Base-by-base conservation (phyloP, 2,888 invertebrate genomes). In the Macrophya alboannulata region DNA sequence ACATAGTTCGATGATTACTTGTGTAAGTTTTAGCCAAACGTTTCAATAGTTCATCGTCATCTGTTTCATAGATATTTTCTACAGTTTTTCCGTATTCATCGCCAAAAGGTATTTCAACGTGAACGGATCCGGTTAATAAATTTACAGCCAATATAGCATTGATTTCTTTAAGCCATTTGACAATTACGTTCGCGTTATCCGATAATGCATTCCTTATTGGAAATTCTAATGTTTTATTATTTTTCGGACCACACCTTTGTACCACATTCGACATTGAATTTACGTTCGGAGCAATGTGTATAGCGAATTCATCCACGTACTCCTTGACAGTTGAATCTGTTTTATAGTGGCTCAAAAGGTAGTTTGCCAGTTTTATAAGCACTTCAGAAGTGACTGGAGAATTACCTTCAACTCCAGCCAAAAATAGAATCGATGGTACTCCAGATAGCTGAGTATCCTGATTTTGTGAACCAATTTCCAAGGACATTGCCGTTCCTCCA, bases 31-130 rank as follows among this genome's bases (percentile, higher is more conserved):
- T 84, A 0, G 91, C 92, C 15, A 93, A 87, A 17, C 88, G 85
- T 86, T 88, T 88, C 3, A 93, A 85, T 25, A 92, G 76, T 25
- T 86, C 59, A 0, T 92, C 91, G 45, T 93, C 92, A 21, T 90
- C 89, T 0, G 90, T 92, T 45, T 89, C 87, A 77, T 89, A 91
- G 12, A 88, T 77, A 43, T 87, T 85, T 2, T 87, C 25, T 48
- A 43, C 87, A 17, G 87, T 86, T 71, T 86, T 86, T 8, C 85
- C 88, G 48, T 82, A 43, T n/a, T 72, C 86, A 37, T 85, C 74
- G 45, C 90, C 91, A 76, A 89, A 92, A 0, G 94, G 94, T 72
- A 93, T 92, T 86, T 92, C 92, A 3, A 94, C 90, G 84, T 92
- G 93, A 21, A 88, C 88, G 0, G 92, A 91, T 15, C 94, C 94